A percentile compares a stretch with the other conserved stretches of the same genome.
These are phyloP conservation scores for Erythrocercus mccallii DNA, from an alignment of 2,113 vertebrate genomes.

Conservation along the genomic window DNA sequence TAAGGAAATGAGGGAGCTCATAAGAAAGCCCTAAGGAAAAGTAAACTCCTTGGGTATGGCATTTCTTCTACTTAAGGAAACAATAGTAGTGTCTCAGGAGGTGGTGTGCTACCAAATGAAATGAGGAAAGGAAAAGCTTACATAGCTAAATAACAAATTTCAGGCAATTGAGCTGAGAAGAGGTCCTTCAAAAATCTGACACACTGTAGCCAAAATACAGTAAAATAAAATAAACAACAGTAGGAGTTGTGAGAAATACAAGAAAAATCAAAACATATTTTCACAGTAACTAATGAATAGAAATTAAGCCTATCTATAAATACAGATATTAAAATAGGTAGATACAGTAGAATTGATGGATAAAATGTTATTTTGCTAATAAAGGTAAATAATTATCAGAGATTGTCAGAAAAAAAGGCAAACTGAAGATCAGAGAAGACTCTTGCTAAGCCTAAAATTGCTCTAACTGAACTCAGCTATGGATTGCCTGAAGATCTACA, in stretches of 20 bases:
- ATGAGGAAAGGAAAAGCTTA: not conserved
- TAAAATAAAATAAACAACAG: not conserved
- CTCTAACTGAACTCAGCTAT: not conserved
- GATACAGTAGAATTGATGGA: not conserved
- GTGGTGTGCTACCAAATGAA: not conserved
- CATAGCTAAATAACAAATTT: not conserved
- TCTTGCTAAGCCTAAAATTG: not conserved
- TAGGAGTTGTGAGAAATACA: not conserved
- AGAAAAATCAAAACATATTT: not conserved
- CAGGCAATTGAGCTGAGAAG: not conserved
- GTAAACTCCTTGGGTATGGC: not conserved
- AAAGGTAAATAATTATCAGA: not conserved
- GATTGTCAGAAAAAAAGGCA: not conserved
- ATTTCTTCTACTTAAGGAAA: slow-evolving; percentile 19
- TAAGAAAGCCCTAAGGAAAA: not conserved
- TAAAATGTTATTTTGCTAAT: not conserved
- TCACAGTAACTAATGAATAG: not conserved
- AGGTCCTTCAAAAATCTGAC: not conserved
- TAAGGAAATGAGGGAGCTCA: slow-evolving; percentile 19
- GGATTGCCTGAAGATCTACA: not conserved
- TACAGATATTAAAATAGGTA: not conserved
- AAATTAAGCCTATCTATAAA: not conserved
- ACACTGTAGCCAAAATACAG: not conserved
- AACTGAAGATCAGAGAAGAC: rapidly evolving
- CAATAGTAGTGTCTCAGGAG: not conserved